phyloP scores from a whole-genome alignment of 2,797 vertebrate species.

The Staurois parvus region DNA sequence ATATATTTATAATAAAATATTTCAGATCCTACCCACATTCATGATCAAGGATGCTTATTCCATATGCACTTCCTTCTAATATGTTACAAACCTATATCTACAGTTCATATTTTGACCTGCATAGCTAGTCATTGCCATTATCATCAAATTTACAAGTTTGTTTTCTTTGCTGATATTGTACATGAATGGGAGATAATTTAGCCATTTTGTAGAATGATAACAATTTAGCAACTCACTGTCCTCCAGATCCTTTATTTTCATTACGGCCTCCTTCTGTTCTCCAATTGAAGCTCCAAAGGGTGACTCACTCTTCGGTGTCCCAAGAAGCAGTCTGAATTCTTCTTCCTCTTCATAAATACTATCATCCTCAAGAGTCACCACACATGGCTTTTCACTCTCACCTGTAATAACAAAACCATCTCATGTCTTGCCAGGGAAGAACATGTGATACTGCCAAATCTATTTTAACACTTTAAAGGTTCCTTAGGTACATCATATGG shows the following conservation, averaged over 20 bases:
- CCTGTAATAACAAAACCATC: conserved; percentile 69
- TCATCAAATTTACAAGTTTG: neutral
- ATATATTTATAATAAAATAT: too few species aligned
- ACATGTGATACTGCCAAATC: neutral
- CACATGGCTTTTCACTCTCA: conserved; percentile 84
- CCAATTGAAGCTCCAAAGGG: conserved; percentile 79
- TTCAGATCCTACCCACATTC: too few species aligned
- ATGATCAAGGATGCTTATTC: too few species aligned
- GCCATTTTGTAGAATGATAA: neutral
- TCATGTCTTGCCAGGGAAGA: neutral
- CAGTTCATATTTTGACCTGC: too few species aligned
- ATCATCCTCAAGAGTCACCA: conserved; percentile 83
- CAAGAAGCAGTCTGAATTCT: conserved; percentile 85
- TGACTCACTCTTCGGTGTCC: conserved; percentile 81
- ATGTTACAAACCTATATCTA: neutral
- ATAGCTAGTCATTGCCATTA: too few species aligned
- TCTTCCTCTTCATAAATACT: conserved; percentile 84
- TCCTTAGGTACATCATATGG: neutral
- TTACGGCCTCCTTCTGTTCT: conserved; percentile 81
- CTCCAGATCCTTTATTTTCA: conserved; percentile 84
- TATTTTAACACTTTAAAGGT: neutral
- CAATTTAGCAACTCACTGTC: conserved; percentile 79
- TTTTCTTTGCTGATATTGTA: neutral
- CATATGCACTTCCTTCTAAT: neutral
- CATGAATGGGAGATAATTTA: neutral